phyloP scores from a whole-genome alignment of 2,888 invertebrate genomes.

The Creontiades dilutus region DNA sequence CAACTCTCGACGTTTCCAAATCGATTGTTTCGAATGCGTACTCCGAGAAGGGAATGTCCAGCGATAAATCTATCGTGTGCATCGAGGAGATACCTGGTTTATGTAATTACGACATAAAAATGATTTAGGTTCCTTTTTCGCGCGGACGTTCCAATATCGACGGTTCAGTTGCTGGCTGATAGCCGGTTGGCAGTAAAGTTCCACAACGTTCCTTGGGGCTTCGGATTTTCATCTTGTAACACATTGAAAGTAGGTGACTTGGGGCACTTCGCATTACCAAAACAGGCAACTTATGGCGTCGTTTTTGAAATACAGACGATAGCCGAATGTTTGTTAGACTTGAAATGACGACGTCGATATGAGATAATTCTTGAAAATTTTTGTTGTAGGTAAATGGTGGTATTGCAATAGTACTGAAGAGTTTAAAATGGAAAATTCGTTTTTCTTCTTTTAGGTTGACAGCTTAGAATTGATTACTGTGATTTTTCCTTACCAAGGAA shows the following conservation, averaged over 20 bases:
- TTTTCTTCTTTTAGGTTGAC: too few species aligned
- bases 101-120: neutral
- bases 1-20: neutral
- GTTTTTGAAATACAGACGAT: neutral
- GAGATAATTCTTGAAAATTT: too few species aligned
- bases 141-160: conserved; percentile 14
- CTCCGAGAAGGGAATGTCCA: neutral
- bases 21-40: neutral
- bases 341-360: too few species aligned
- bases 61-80: neutral
- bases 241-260: neutral
- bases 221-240: neutral
- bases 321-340: too few species aligned
- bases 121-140: neutral
- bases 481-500: too few species aligned
- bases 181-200: neutral
- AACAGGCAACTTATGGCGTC: conserved; percentile 1
- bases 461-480: too few species aligned
- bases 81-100: neutral
- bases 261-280: neutral
- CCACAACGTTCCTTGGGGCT: neutral
- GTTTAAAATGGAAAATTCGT: too few species aligned
- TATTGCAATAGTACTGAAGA: too few species aligned
- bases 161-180: neutral
- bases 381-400: too few species aligned